Conservation (phyloP, 2,113 vertebrate genomes). For the Vimba vimba region DNA sequence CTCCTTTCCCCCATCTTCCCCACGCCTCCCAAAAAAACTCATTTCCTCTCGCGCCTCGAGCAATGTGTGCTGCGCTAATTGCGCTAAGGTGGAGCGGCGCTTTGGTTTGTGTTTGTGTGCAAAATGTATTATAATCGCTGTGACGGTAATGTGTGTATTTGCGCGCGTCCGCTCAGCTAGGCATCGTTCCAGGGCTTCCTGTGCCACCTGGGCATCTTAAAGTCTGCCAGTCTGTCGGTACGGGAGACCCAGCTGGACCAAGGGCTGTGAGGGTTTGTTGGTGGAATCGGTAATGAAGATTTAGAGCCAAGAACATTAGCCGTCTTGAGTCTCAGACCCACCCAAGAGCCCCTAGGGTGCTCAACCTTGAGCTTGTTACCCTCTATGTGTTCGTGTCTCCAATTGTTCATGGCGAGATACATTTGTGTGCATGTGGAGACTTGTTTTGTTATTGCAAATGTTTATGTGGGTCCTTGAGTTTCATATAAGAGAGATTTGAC, state of each 20-base stretch:
- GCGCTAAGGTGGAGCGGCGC: constrained; percentile 65
- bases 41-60: constrained; percentile 75
- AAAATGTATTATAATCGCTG: constrained; percentile 47
- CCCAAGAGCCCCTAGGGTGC: constrained; percentile 46
- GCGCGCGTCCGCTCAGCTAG: constrained; percentile 63
- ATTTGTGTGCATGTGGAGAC: constrained; percentile 25
- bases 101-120: constrained; percentile 39
- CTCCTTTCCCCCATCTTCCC: constrained; percentile 24
- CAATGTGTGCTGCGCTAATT: constrained; percentile 77
- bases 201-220: constrained; percentile 74
- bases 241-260: constrained; percentile 70
- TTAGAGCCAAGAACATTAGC: constrained; percentile 70
- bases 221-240: constrained; percentile 71
- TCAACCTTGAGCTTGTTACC: constrained; percentile 50
- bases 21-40: constrained; percentile 66
- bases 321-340: constrained; percentile 62
- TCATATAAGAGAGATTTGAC: background rate
- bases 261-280: constrained; percentile 53
- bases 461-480: constrained; percentile 14
- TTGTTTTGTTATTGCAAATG: constrained; percentile 5
- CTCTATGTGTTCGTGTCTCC: constrained; percentile 26
- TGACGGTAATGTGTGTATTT: constrained; percentile 42
- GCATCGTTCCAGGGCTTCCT: constrained; percentile 74
- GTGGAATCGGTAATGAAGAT: constrained; percentile 63
- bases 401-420: constrained; percentile 13